Conservation (phyloP, 2,888 invertebrate genomes). For the Tipula confusa region DNA sequence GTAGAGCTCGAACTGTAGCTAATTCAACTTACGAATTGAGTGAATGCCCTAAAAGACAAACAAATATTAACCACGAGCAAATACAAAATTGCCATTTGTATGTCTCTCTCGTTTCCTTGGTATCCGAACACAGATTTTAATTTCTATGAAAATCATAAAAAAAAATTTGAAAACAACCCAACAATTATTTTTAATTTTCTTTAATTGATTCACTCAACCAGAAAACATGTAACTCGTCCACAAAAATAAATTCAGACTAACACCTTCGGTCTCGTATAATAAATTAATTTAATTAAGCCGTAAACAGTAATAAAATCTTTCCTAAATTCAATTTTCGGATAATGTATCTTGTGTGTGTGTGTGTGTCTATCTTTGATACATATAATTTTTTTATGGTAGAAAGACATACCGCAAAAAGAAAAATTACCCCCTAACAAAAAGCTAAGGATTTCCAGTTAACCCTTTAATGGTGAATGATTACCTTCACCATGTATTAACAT, state of each 20-base stretch:
- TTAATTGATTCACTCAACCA: neutral
- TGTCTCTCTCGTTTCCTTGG: no score
- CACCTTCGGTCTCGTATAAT: neutral
- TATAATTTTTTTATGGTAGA: neutral
- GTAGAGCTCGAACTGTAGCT: no score
- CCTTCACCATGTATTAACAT: neutral
- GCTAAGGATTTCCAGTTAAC: neutral
- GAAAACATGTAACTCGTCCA: neutral
- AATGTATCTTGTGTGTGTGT: neutral
- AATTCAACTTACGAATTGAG: no score
- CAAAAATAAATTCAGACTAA: neutral
- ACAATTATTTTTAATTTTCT: neutral
- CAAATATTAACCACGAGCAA: no score
- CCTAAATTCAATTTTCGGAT: neutral
- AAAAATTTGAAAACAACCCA: no score
- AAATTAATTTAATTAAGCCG: slow-evolving; percentile 8
- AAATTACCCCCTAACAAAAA: neutral
- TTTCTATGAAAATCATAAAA: no score
- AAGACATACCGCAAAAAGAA: neutral
- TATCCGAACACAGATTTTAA: no score
- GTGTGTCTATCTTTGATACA: neutral
- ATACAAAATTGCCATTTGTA: no score
- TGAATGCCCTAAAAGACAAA: no score
- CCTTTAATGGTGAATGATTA: neutral
- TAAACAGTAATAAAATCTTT: slow-evolving; percentile 3